Evolutionary conservation across 2,113 vertebrate species (phyloP).

Genomic region (Grantiella picta): DNA sequence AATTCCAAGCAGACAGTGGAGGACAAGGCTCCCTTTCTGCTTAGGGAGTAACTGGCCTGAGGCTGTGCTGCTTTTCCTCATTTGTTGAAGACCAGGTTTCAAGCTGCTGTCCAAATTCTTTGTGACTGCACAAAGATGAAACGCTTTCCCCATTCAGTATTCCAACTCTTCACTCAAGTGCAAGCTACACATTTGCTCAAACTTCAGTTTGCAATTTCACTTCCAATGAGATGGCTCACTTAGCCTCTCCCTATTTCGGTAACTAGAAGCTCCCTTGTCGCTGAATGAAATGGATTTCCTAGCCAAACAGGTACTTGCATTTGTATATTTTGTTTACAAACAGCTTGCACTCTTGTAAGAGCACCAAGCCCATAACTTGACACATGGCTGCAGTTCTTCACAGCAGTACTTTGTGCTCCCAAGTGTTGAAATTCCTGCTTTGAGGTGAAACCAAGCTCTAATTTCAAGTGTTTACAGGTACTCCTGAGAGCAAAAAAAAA

Average conservation of each 20-base stretch:
- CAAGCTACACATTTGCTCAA: background rate
- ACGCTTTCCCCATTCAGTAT: background rate
- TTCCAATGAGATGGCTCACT: background rate
- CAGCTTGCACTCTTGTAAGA: background rate
- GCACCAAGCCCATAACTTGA: background rate
- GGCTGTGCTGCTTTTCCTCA: background rate
- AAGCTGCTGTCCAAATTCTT: background rate
- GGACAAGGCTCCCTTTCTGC: background rate
- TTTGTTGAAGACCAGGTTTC: background rate
- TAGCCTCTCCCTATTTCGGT: background rate
- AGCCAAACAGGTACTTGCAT: background rate
- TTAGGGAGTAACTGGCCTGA: background rate
- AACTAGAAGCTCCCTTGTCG: background rate
- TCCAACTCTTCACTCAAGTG: background rate
- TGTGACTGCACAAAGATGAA: background rate
- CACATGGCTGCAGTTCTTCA: background rate
- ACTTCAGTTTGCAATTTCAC: background rate
- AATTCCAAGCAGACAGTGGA: background rate
- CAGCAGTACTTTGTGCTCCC: background rate
- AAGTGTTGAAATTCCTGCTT: background rate
- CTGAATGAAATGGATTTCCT: background rate
- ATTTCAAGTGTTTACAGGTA: slow-evolving; percentile 3
- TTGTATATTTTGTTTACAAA: slow-evolving; percentile 1
- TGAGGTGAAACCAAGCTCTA: background rate
- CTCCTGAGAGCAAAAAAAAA: background rate